Conservation (phyloP, 2,113 vertebrate species). For the Ellobius talpinus region DNA sequence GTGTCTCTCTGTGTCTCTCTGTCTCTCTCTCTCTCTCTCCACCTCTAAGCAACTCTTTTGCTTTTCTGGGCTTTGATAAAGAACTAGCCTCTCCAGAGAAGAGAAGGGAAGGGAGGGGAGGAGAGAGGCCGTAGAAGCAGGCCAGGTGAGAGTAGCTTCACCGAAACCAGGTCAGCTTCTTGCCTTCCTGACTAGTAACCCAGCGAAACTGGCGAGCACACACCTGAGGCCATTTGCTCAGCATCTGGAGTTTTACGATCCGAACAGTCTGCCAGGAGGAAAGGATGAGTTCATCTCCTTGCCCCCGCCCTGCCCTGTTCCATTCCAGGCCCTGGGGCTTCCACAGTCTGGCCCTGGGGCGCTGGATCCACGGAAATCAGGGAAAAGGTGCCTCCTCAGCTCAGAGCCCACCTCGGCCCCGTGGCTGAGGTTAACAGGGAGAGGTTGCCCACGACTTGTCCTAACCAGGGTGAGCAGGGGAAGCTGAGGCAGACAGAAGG, state of each 20-base stretch:
- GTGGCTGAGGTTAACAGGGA: background rate
- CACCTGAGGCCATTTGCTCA: constrained; percentile 65
- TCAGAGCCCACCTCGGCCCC: background rate
- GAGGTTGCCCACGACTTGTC: background rate
- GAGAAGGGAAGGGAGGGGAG: background rate
- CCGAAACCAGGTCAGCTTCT: constrained; percentile 75
- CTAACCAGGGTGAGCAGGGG: background rate
- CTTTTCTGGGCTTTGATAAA: background rate
- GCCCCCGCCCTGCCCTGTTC: constrained; percentile 10
- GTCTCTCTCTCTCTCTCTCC: too few relatives aligned
- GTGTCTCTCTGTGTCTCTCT: too few relatives aligned
- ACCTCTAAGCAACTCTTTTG: background rate
- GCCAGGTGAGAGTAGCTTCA: background rate
- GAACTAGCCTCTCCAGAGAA: background rate
- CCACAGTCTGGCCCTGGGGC: background rate
- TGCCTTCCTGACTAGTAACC: constrained; percentile 3
- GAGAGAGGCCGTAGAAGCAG: background rate
- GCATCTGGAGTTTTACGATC: constrained; percentile 65
- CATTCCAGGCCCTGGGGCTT: background rate
- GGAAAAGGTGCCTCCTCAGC: background rate
- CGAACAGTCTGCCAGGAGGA: background rate
- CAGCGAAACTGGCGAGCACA: constrained; percentile 50
- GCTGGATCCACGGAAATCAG: background rate
- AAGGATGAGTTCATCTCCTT: constrained; percentile 62
- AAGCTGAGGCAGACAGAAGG: background rate